A percentile compares a stretch with the other conserved stretches of the same genome.
phyloP scores from a whole-genome alignment of 2,888 invertebrate species.

The Trichacis sp. region DNA sequence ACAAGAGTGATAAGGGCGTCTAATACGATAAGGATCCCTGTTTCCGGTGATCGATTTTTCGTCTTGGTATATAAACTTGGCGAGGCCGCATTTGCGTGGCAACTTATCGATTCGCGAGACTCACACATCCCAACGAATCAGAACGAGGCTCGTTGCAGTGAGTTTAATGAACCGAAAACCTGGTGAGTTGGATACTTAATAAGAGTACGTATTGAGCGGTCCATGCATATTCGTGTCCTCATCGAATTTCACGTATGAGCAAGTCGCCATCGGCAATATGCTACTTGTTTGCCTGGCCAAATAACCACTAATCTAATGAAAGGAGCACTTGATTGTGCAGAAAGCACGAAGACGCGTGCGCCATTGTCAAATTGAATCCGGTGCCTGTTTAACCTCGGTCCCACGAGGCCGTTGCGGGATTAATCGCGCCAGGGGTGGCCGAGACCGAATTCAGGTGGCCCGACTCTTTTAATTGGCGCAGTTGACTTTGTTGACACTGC shows the following conservation, averaged over 20 bases:
- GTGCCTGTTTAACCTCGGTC: conserved; percentile 13
- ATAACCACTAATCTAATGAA: conserved; percentile 53
- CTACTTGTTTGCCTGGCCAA: conserved; percentile 63
- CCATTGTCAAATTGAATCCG: conserved; percentile 34
- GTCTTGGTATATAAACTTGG: conserved; percentile 23
- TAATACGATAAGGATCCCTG: conserved; percentile 36
- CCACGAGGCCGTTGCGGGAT: conserved; percentile 29
- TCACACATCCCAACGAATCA: conserved; percentile 8
- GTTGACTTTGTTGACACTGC: neutral
- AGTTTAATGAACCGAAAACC: conserved; percentile 31
- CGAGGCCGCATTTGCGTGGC: conserved; percentile 7
- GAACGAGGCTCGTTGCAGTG: conserved; percentile 11
- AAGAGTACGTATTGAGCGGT: conserved; percentile 7
- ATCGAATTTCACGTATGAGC: conserved; percentile 36
- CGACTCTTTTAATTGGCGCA: conserved; percentile 6
- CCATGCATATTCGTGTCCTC: conserved; percentile 26
- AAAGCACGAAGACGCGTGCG: conserved; percentile 58
- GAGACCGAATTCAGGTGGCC: conserved; percentile 4
- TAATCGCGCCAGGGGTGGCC: conserved; percentile 25
- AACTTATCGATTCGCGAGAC: conserved; percentile 28
- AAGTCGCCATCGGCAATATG: conserved; percentile 62
- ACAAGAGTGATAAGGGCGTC: conserved; percentile 31
- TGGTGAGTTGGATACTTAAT: conserved; percentile 19
- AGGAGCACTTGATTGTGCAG: conserved; percentile 61
- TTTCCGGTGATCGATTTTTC: conserved; percentile 30